Evolutionary conservation across 1,140 invertebrate genomes (phyloP), one percentile per base, ranked within the genome.

Genomic region (Temnothorax nylanderi): DNA sequence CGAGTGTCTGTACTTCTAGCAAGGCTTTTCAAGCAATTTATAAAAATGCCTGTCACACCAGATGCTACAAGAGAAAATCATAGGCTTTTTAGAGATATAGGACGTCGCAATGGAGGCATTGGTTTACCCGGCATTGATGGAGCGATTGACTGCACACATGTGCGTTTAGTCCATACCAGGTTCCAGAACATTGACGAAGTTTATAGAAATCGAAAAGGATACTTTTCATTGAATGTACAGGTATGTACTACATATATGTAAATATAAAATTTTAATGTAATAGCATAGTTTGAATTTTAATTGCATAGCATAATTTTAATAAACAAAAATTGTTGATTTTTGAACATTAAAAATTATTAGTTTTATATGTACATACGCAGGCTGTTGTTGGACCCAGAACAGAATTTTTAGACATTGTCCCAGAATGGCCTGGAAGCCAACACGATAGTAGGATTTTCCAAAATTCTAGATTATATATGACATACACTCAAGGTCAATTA

Each of bases 371-470:
- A 13, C n/a, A 44, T 44, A 67, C 37, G 21, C 21, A 71, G 47
- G 44, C 21, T 32, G 47, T 72, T 51, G 47, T 72, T 72, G 69
- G 47, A 34, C 26, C 44, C 13, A 11, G 26, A 5, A 72, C 47
- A 10, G 69, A 72, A n/a, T 18, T 72, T 51, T 51, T 84, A 13
- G 80, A 71, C 32, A 65, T 89, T 51, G 86, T 91, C 1, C 88
- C 88, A 67, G 77, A 91, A 85, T 91, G 86, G 88, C 88, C 90
- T 11, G 87, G 86, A n/a, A 87, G 88, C 60, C 34, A 72, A n/a
- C 90, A 91, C 67, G 90, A 89, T 80, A 91, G 90, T 44, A n/a
- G 90, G 18, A 91, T 91, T 41, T 89, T 91, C 62, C 87, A 90
- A 77, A 91, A 88, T 82, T 90, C 90, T 6, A 21, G 60, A 71